phyloP scores from a whole-genome alignment of 2,888 invertebrate species.

The Gnatocerus cornutus region DNA sequence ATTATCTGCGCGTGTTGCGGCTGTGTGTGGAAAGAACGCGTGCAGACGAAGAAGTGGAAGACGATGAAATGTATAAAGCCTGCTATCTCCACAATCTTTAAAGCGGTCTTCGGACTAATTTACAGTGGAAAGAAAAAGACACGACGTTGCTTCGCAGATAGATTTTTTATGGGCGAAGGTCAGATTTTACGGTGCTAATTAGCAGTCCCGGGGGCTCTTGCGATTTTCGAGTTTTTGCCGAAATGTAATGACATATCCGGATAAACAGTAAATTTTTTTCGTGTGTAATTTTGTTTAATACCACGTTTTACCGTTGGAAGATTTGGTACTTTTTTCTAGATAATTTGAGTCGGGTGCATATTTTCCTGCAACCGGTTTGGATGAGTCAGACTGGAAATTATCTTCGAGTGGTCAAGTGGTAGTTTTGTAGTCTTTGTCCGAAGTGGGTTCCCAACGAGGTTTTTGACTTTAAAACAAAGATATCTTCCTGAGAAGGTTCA shows the following conservation, averaged over 20 bases:
- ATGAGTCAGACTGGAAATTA: constrained; percentile 1
- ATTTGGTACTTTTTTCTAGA: not conserved
- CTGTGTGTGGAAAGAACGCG: constrained; percentile 12
- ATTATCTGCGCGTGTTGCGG: constrained; percentile 24
- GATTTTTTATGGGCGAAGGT: constrained; percentile 38
- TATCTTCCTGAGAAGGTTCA: constrained; percentile 50
- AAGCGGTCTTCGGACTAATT: constrained; percentile 43
- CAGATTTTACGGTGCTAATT: constrained; percentile 33
- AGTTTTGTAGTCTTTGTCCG: constrained; percentile 20
- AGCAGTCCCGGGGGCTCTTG: constrained; percentile 2
- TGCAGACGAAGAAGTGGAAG: constrained; percentile 34
- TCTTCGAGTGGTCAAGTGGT: constrained; percentile 10
- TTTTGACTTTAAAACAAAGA: constrained; percentile 51
- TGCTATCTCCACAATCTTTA: constrained; percentile 37
- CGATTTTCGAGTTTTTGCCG: not conserved
- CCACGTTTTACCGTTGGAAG: too few relatives aligned
- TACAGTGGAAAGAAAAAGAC: constrained; percentile 34
- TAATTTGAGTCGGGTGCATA: not conserved
- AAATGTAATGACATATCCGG: not conserved
- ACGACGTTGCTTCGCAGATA: constrained; percentile 23
- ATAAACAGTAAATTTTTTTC: too few relatives aligned
- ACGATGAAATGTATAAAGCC: constrained; percentile 39
- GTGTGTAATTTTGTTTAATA: too few relatives aligned
- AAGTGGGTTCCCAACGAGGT: constrained; percentile 49
- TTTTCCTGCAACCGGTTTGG: constrained; percentile 25